Evolutionary conservation across 1,140 invertebrate species (phyloP), one percentile per base, ranked within the genome.

Genomic region (Brevipalpus yothersi): DNA sequence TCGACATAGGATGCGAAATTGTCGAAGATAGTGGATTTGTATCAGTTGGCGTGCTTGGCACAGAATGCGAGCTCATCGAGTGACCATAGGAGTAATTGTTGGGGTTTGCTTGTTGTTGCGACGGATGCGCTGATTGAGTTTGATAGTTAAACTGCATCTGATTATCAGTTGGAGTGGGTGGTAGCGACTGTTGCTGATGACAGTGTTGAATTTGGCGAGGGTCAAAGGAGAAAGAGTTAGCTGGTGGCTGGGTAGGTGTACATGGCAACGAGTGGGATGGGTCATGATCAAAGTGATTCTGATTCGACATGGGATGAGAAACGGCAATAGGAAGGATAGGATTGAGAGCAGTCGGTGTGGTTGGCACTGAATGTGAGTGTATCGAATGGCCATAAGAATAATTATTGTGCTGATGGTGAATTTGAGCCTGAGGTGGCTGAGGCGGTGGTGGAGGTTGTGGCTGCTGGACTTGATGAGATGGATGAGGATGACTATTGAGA

Each of bases 321-420:
- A 49, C 39, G 12, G 39, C 56, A 58, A 39, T 39, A 43, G 41
- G 39, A 58, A 58, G 41, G 13, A 42, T 11, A 13, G 31, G 57
- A 59, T 41, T 53, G 13, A 59, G 17, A n/a, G 15, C 17, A 12
- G 58, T 59, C 12, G 58, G 58, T 12, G 58, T 59, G 8, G 21
- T 59, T 59, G 58, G 58, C 47, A 59, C 58, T 17, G 58, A 59
- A 51, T 59, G 58, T 10, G 47, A 53, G 11, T 59, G 51, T 42
- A 55, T 55, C 39, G 15, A 31, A 55, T 55, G 23, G n/a, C 39
- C 9, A 51, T 51, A 19, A 51, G 9, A 10, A 17, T 51, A 19
- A 51, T 51, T 45, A 15, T 13, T 53, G 23, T 53, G 21, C 21
- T 21, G 9, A 15, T 55, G 12, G 7, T 47, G 13, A 47, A 47